A percentile compares a stretch with the other conserved stretches of the same genome.
Conservation (phyloP, 2,113 vertebrate genomes). For the Atrichornis clamosus region DNA sequence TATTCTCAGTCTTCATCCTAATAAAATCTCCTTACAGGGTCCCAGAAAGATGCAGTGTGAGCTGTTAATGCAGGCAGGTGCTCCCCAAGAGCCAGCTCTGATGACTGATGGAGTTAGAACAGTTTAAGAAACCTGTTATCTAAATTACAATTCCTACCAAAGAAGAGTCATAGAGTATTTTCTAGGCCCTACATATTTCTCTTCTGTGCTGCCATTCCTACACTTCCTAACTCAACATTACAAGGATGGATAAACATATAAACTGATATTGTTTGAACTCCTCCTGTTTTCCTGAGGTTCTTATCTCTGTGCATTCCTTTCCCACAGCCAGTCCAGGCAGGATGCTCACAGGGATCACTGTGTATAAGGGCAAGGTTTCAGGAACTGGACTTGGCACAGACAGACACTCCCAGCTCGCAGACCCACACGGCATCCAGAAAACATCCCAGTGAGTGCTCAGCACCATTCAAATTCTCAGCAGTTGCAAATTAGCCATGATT, state of each 20-base stretch:
- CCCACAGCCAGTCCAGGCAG: neutral
- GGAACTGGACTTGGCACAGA: neutral
- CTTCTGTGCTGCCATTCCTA: neutral
- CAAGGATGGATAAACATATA: neutral
- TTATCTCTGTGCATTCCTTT: neutral
- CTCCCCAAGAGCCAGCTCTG: neutral
- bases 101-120: neutral
- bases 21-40: neutral
- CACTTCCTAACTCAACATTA: neutral
- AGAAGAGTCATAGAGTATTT: neutral
- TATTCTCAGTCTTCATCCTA: neutral
- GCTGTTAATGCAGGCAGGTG: neutral
- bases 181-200: neutral
- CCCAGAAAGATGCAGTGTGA: neutral
- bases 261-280: neutral
- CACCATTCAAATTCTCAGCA: neutral
- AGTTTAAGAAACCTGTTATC: neutral
- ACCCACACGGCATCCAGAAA: neutral
- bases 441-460: neutral
- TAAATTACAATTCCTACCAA: neutral
- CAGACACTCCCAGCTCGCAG: neutral
- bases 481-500: conserved; percentile 40
- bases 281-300: neutral
- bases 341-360: neutral
- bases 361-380: neutral